phyloP scores from a whole-genome alignment of 2,113 vertebrate genomes.

The Macquaria australasica region DNA sequence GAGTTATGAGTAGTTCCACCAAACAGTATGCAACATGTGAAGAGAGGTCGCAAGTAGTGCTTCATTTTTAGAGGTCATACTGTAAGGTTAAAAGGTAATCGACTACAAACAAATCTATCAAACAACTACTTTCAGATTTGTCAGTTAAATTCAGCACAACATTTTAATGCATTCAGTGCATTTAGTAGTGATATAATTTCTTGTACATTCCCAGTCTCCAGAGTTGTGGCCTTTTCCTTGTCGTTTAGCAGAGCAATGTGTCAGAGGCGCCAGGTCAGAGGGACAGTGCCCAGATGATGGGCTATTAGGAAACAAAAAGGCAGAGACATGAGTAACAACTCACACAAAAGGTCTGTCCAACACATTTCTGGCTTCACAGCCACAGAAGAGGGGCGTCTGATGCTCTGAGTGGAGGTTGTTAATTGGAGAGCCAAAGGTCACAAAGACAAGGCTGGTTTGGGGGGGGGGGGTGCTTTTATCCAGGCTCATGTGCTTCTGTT shows the following conservation, averaged over 20 bases:
- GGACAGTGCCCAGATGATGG: conserved; percentile 63
- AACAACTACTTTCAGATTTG: background rate
- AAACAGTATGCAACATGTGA: no score
- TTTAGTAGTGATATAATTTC: conserved; percentile 4
- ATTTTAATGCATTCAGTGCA: conserved; percentile 1
- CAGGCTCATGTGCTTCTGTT: background rate
- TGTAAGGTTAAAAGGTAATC: background rate
- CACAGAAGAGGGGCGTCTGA: conserved; percentile 48
- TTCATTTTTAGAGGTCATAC: no score
- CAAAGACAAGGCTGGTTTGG: conserved; percentile 8
- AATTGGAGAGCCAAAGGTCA: conserved; percentile 65
- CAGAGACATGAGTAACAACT: conserved; percentile 51
- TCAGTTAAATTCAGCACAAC: background rate
- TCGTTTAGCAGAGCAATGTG: conserved; percentile 40
- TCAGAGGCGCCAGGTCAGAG: conserved; percentile 48
- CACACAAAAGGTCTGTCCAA: conserved; percentile 60
- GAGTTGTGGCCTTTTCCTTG: conserved; percentile 29
- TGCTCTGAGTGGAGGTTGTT: conserved; percentile 45
- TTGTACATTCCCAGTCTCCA: conserved; percentile 5
- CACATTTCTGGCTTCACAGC: conserved; percentile 45
- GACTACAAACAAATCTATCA: background rate
- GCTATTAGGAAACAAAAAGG: conserved; percentile 70
- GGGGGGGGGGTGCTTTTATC: background rate
- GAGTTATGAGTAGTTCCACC: no score
- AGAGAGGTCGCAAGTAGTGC: no score